A percentile compares a stretch with the other conserved stretches of the same genome.
Conservation (phyloP, 2,888 invertebrate genomes). For the Oscheius sp. region DNA sequence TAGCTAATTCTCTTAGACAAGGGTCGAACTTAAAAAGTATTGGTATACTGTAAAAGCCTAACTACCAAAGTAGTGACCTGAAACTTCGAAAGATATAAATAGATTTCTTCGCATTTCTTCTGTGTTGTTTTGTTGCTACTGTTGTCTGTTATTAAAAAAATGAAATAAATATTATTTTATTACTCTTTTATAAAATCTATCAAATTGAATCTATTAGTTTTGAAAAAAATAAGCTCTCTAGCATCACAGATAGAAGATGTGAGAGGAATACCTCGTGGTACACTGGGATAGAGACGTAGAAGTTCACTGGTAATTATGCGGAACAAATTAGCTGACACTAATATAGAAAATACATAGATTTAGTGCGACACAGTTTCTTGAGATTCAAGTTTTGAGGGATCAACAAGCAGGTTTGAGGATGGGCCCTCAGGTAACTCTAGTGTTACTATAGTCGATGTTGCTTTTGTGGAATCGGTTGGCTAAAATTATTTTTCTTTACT, state of each 20-base stretch:
- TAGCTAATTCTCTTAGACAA: not conserved
- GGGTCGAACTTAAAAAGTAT: not conserved
- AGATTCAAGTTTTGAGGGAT: conserved; percentile 28
- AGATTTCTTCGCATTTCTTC: no score
- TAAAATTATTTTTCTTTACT: not conserved
- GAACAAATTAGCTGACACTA: not conserved
- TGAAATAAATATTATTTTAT: not conserved
- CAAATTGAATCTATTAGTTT: not conserved
- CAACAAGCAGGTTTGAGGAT: conserved; percentile 21
- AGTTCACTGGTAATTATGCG: conserved; percentile 7
- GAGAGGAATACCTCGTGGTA: conserved; percentile 1
- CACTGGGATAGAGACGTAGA: conserved; percentile 9
- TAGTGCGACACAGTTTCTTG: conserved; percentile 7
- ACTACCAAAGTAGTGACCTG: not conserved
- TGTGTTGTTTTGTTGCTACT: conserved; percentile 1
- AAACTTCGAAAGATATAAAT: not conserved
- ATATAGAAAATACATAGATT: not conserved
- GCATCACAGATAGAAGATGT: conserved; percentile 11
- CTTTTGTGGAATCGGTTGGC: conserved; percentile 7
- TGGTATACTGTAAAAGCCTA: not conserved
- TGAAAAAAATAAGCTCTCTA: not conserved
- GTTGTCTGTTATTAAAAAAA: not conserved
- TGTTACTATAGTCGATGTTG: not conserved
- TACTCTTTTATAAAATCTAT: not conserved
- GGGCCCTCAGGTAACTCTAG: conserved; percentile 12